phyloP scores from a whole-genome alignment of 2,113 vertebrate genomes.

The Aviceda subcristata region DNA sequence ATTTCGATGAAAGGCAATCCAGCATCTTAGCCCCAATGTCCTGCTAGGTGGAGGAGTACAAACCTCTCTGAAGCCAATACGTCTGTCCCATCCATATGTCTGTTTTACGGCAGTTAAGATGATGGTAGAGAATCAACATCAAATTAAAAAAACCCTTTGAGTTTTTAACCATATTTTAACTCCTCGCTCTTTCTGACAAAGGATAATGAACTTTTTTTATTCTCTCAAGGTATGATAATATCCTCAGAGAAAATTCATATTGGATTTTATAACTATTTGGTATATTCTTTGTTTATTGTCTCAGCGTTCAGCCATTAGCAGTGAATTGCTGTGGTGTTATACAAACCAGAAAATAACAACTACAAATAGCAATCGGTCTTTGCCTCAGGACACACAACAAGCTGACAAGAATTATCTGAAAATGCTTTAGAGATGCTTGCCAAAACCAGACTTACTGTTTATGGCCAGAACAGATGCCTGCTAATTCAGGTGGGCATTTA shows the following conservation, averaged over 20 bases:
- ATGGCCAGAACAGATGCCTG: background rate
- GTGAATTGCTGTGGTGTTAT: background rate
- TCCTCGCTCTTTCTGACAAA: background rate
- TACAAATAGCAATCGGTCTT: slow-evolving; percentile 3
- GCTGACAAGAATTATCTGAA: background rate
- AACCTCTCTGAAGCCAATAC: background rate
- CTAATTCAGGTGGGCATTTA: background rate
- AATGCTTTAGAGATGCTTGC: background rate
- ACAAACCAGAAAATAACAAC: slow-evolving; percentile 20
- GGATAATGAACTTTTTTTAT: background rate
- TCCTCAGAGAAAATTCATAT: background rate
- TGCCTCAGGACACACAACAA: slow-evolving; percentile 3
- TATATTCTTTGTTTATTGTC: background rate
- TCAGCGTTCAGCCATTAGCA: background rate
- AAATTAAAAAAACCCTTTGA: background rate
- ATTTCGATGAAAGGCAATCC: background rate
- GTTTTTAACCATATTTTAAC: background rate
- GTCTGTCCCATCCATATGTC: background rate
- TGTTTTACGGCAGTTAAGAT: background rate
- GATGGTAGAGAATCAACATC: background rate
- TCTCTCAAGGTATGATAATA: background rate
- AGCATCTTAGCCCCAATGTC: background rate
- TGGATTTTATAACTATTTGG: background rate
- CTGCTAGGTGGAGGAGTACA: background rate
- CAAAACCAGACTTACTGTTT: background rate